Evolutionary conservation across 2,888 invertebrate genomes (phyloP).

Genomic region (Drosophila acutilabella): DNA sequence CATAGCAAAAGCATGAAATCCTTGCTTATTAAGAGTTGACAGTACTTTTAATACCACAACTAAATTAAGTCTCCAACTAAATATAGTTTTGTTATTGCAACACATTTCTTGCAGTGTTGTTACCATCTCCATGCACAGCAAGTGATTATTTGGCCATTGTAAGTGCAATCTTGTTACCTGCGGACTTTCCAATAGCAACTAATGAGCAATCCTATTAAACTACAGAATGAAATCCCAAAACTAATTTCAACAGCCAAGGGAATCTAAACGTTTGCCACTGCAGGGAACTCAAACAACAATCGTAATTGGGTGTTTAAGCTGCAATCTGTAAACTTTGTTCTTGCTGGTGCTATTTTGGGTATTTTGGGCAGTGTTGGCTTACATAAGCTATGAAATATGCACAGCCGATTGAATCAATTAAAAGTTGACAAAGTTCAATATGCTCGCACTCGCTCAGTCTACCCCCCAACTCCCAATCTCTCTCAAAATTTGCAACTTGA

Average conservation of each 20-base stretch:
- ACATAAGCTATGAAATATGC: conserved; percentile 48
- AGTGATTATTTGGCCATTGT: too few species aligned
- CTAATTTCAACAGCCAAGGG: conserved; percentile 59
- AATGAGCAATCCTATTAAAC: conserved; percentile 65
- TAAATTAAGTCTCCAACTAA: not conserved
- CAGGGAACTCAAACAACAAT: not conserved
- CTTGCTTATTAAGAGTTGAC: conserved; percentile 40
- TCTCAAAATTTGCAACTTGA: conserved; percentile 1
- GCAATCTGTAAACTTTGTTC: conserved; percentile 27
- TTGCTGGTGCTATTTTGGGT: conserved; percentile 5
- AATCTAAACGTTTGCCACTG: conserved; percentile 4
- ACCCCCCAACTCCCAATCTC: not conserved
- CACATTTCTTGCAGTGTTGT: not conserved
- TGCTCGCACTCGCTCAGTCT: not conserved
- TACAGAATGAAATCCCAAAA: conserved; percentile 64
- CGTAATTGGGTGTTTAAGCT: conserved; percentile 17
- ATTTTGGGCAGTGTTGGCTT: conserved; percentile 48
- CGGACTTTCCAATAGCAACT: conserved; percentile 42
- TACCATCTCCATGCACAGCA: not conserved
- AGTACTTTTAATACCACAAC: conserved; percentile 4
- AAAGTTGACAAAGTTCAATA: conserved; percentile 58
- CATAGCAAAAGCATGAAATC: conserved; percentile 11
- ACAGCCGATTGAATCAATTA: conserved; percentile 72
- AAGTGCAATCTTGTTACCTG: not conserved
- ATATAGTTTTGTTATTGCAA: not conserved